Base-by-base conservation (phyloP, 2,888 invertebrate species). In the Ecdyonurus torrentis region DNA sequence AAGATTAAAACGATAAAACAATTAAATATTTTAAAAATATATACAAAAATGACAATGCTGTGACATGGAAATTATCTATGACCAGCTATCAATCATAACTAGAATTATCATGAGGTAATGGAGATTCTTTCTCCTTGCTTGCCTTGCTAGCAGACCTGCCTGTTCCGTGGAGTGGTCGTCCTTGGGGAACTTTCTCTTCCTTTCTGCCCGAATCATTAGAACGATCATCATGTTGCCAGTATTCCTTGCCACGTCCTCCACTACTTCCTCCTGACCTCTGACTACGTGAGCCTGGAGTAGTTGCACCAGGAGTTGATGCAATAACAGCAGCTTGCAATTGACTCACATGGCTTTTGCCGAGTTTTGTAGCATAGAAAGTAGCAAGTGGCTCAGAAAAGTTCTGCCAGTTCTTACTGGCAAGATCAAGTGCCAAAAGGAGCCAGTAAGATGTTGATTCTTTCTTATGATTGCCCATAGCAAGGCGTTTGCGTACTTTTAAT, bases 161-260 rank as follows among this genome's bases (percentile, higher is more conserved):
- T 37, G 37, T 37, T 10, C 55, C 55, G 55, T 55, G 55, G 3
- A 55, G n/a, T 7, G 55, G 55, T 20, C 55, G 10, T 22, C 55
- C 55, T 20, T 55, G 55, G 10, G 55, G 55, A 7, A 22, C 19
- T n/a, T 55, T 55, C 7, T 37, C 7, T 15, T 37, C 37, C 15
- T 37, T 37, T 5, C 7, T 15, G 7, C 37, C 37, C 5, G 37
- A 5, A 7, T 55, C 55, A 20, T 55, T 55, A 7, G n/a, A 5
- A 7, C 55, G 55, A n/a, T 55, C 55, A n/a, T 55, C 55, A 20
- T 55, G 55, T n/a, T 55, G 55, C 55, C 55, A 55, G 55, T 55
- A 55, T 7, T 55, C 55, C 55, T 55, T 55, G 19, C 20, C 20
- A 20, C 19, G 55, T 55, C 55, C 55, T 20, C 22, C 55, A 37